Percentiles rank a stretch among this genome's conserved stretches.
Evolutionary conservation across 2,888 invertebrate genomes (phyloP).

Genomic region (Cheilosia vernalis): DNA sequence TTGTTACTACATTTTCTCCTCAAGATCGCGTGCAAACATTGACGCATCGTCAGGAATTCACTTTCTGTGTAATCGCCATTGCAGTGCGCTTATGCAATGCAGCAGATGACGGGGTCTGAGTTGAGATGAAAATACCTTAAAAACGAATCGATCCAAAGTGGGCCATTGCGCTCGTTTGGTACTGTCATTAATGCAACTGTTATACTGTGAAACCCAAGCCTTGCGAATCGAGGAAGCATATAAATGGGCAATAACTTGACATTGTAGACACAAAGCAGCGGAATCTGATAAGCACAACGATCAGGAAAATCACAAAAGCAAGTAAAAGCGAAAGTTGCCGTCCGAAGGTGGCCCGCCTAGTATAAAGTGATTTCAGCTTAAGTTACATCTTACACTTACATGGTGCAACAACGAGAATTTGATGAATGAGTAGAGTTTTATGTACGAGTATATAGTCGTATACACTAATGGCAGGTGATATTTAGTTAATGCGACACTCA

Average conservation of each 20-base stretch:
- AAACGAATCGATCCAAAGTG: conserved; percentile 28
- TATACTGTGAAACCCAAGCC: not conserved
- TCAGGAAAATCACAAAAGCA: not conserved
- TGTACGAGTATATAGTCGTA: not conserved
- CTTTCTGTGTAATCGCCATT: conserved; percentile 15
- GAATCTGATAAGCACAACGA: conserved; percentile 1
- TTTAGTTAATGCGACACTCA: conserved; percentile 3
- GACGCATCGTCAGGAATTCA: not conserved
- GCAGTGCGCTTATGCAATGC: conserved; percentile 46
- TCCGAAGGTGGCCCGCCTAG: conserved; percentile 24
- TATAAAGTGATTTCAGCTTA: not conserved
- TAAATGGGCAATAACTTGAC: conserved; percentile 11
- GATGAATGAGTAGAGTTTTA: not conserved
- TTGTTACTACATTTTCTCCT: too few species aligned
- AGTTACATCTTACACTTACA: conserved; percentile 11
- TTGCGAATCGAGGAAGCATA: not conserved
- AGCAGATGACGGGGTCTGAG: conserved; percentile 10
- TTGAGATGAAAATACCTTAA: conserved; percentile 18
- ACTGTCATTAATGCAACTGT: conserved; percentile 21
- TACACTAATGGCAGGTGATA: conserved; percentile 10
- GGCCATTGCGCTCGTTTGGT: conserved; percentile 5
- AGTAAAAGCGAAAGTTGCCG: conserved; percentile 34
- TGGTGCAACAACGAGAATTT: conserved; percentile 6
- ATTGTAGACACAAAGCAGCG: not conserved
- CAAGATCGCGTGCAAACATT: conserved; percentile 2